A percentile compares a stretch with the other conserved stretches of the same genome.
These are phyloP conservation scores for Geophilus truncorum DNA, from an alignment of 2,888 invertebrate species.

Conservation along the genomic window DNA sequence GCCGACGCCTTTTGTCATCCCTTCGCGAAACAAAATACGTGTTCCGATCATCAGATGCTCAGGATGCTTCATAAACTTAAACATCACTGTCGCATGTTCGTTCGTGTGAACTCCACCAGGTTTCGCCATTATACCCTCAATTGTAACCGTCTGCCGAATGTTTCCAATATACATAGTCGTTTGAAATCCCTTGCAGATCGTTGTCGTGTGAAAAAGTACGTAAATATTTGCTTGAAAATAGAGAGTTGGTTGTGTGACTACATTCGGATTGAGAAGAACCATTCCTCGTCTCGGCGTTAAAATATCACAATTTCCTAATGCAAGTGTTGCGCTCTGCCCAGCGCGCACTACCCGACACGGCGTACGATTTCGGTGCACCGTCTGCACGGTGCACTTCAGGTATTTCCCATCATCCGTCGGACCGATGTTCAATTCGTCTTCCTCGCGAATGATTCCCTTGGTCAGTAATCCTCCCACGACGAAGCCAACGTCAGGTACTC, in stretches of 20 bases:
- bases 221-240: constrained; percentile 76
- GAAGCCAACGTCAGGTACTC: constrained; percentile 73
- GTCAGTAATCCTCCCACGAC: constrained; percentile 79
- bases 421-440: constrained; percentile 57
- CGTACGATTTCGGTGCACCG: constrained; percentile 86
- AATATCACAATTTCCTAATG: constrained; percentile 57
- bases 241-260: constrained; percentile 53
- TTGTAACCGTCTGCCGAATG: constrained; percentile 89
- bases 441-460: constrained; percentile 79
- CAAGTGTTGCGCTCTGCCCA: constrained; percentile 82
- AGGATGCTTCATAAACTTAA: constrained; percentile 81
- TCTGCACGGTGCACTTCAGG: constrained; percentile 68
- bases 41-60: constrained; percentile 77
- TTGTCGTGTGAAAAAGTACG: constrained; percentile 80
- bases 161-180: constrained; percentile 94
- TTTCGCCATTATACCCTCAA: constrained; percentile 66
- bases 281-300: constrained; percentile 68
- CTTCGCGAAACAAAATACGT: constrained; percentile 75
- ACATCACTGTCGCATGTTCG: constrained; percentile 77
- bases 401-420: constrained; percentile 61
- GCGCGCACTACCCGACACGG: constrained; percentile 82
- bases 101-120: constrained; percentile 70
- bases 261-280: constrained; percentile 63
- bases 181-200: constrained; percentile 70
- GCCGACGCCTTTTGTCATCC: constrained; percentile 79